Base-by-base conservation (phyloP, 2,888 invertebrate genomes). In the Argyresthia albistria region DNA sequence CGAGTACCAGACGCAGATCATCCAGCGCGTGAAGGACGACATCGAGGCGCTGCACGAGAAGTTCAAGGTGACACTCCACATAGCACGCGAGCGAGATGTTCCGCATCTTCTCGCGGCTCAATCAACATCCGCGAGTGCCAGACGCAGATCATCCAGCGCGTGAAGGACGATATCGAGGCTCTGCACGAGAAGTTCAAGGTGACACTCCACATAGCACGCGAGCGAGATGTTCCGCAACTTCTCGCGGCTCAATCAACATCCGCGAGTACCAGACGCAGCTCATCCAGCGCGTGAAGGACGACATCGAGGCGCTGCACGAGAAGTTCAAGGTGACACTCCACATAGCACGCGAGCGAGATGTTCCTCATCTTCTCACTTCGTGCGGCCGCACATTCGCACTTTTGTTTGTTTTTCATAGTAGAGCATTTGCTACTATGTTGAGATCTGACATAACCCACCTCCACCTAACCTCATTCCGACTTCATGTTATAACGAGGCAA, bases 51-150 rank as follows among this genome's bases (percentile, higher is more conserved):
- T 99, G 54, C 99, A 99, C 77, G 98, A 98, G 73, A 99, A 99
- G 76, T 99, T 99, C 70, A 99, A 99, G 91, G 96, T 95, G 55
- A 50, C 25, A 25, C 51, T 98, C 97, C 0, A 99, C 99, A 0
- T 98, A 98, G 84, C 99, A 99, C 86, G 99, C 99, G 15, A 99
- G 99, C 74, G 99, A 99, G 80, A 99, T 99, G 99, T 99, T 99
- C 88, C 91, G 98, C 54, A 99, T 99, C 66, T 96, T 96, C 87
- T 98, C 98, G 0, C 93, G 99, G 14, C 99, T 99, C 88, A 99
- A 99, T 82, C 46, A 99, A 99, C 25, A 99, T 99, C 61, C 90
- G 99, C 46, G 99, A 99, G 82, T 99, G 99, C 80, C 99, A 99
- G 84, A 98, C 99, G 0, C 98, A 99, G 76, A 90, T 99, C 53